Base-by-base conservation (phyloP, 2,797 vertebrate species). In the Pogonophryne albipinna region DNA sequence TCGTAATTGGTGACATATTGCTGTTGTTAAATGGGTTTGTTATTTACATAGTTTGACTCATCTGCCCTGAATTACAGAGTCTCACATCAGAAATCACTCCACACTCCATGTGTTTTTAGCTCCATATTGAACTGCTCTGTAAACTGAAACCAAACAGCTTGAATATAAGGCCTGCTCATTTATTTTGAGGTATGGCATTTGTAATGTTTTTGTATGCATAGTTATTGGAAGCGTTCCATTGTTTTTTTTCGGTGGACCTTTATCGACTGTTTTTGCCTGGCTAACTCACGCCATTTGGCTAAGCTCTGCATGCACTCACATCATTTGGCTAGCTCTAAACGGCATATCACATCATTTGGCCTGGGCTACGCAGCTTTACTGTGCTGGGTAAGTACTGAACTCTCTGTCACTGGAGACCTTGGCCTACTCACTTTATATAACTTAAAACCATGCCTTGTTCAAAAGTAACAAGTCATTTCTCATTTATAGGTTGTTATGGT, bases 311-410 rank as follows among this genome's bases (percentile, higher is more conserved):
- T 85, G 73, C 74, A 51, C 83, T 84, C 91, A 91, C 89, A 76
- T 92, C 81, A 76, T 94, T 92, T 91, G 91, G 89, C 84, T 14
- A 38, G 53, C 70, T 59, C 19, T 23, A 41, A 73, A 74, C 60
- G 19, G 27, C 75, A 56, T 91, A 86, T 87, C 91, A 93, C 89
- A 89, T 93, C 84, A 83, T 94, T 93, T 90, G 89, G 88, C 88
- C 41, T 60, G 45, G 69, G 72, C 67, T 77, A 51, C 83, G 71
- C 71, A 85, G 71, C 71, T 82, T 76, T 62, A 79, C 76, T 74
- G 75, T 86, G 60, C 71, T 10, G 74, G 47, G 50, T 79, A 79
- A 82, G 52, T 66, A 74, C 66, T 79, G 71, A 84, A 78, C 84
- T 83, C 70, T 70, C 62, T 78, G 77, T 90, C 71, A 58, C 78